Evolutionary conservation across 1,140 invertebrate species (phyloP), one percentile per base, ranked within the genome.

Genomic region (Solen grandis): DNA sequence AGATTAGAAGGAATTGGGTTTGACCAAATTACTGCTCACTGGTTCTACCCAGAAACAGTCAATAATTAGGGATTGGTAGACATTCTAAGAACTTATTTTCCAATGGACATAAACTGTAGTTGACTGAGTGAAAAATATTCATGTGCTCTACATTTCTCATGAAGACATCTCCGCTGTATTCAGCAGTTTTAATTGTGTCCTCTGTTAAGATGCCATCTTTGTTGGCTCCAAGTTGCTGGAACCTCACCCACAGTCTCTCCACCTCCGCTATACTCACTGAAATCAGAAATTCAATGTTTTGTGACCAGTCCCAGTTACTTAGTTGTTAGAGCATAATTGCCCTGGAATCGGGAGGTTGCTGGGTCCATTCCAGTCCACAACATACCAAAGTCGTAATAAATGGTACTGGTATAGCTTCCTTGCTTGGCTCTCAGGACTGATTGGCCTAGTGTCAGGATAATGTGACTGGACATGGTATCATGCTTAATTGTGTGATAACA

Each of bases 221-320:
- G 59, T 87, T 84, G 83, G 88, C 88, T 10, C 90, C 90, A 19
- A 91, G 81, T 78, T 92, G 90, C 55, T 89, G 86, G 75, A 91
- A 92, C 35, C 90, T 69, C 29, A 86, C 63, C 90, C 91, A 92
- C 75, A 91, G 81, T 59, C 90, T 75, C 60, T 91, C 90, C 5
- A 91, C 89, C 74, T 91, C 90, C 33, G 90, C 89, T 59, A 92
- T 89, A 83, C 88, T 89, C 73, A 91, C 90, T 91, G 80, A 52
- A 73, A n/a, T n/a, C n/a, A n/a, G n/a, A n/a, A n/a, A n/a, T n/a
- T 74, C 60, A 57, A 33, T 54, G 25, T n/a, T 19, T 5, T 54
- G 8, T 54, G 5, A 54, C 50, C 2, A n/a, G 50, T 54, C 25
- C 19, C 4, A n/a, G 50, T 25, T 54, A 25, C 50, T 25, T n/a